These are phyloP conservation scores for Amblyraja radiata DNA, from an alignment of 2,797 vertebrate genomes.

Conservation along the genomic window DNA sequence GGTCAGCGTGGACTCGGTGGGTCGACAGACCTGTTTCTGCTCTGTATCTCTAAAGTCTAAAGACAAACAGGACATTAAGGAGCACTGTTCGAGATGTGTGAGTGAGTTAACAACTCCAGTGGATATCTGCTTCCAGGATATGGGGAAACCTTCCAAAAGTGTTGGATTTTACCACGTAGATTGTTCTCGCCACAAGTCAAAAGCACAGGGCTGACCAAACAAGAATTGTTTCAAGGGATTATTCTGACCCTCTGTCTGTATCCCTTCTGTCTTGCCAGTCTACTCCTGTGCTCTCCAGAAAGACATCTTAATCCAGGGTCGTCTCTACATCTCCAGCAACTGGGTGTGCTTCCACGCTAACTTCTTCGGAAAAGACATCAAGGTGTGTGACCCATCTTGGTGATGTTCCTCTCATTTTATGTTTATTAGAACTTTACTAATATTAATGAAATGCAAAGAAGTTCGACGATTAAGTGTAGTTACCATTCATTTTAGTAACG, in stretches of 20 bases:
- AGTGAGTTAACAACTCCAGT: neutral
- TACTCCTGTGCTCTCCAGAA: slow-evolving; percentile 91
- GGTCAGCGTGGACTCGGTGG: too few relatives aligned
- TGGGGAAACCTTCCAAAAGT: too few relatives aligned
- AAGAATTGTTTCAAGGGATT: neutral
- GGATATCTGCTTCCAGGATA: too few relatives aligned
- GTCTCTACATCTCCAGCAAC: slow-evolving; percentile 91
- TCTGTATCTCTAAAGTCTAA: too few relatives aligned
- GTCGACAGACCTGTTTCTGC: too few relatives aligned
- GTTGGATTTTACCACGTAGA: neutral
- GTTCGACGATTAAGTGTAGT: neutral
- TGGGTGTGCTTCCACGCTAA: slow-evolving; percentile 97
- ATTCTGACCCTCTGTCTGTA: neutral
- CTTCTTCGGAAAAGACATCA: slow-evolving; percentile 91
- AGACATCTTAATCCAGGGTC: slow-evolving; percentile 88
- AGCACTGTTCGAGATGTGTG: too few relatives aligned
- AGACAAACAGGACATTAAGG: too few relatives aligned
- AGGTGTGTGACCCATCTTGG: slow-evolving; percentile 56
- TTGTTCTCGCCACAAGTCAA: neutral
- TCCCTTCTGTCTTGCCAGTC: slow-evolving; percentile 54
- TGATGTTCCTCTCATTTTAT: neutral
- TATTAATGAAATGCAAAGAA: neutral
- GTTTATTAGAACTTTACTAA: neutral
- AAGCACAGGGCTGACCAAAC: neutral
- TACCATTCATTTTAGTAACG: neutral